Evolutionary conservation across 2,113 vertebrate species (phyloP), one percentile per base, ranked within the genome.

Genomic region (Vidua chalybeata): DNA sequence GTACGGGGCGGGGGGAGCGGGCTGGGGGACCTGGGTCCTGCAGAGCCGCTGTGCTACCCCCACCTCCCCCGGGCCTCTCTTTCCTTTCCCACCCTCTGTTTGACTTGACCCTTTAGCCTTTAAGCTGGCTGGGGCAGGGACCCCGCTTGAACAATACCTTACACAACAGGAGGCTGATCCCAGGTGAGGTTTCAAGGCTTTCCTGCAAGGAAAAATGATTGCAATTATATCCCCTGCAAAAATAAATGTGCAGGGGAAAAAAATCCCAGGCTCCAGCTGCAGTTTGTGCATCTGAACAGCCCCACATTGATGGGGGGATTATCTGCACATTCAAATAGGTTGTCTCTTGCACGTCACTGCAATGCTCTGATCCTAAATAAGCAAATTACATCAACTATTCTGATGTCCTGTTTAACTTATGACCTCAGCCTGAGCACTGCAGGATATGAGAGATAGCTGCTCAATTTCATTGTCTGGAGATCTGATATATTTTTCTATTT

Each of bases 371-470:
- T 96, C 93, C 92, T 95, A 95, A 95, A 92, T 92, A 96, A 97
- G 92, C 96, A 95, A 95, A 95, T 96, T 78, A 96, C 95, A 94
- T 97, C 93, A 95, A 89, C 94, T 96, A 64, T 94, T 82, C 94
- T 95, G 94, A 84, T 96, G 93, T 94, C 94, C 93, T 96, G 94
- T 96, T 96, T 96, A 96, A 94, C 88, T 97, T 93, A 52, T 92
- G 87, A 97, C 92, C 92, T 97, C 93, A 93, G 90, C 83, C 94
- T 24, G n/a, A 91, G 87, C 56, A 10, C 88, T 75, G 62, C 93
- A 95, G 93, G 93, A 94, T 93, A 80, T 92, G 94, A 87, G 93
- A 94, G 94, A 89, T 87, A 94, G 76, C 93, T 78, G 88, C 90
- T 95, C 37, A 19, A 92, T 90, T 96, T 97, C 88, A 87, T 68